Conservation (phyloP, 2,113 vertebrate species). For the Chlamydotis undulata region DNA sequence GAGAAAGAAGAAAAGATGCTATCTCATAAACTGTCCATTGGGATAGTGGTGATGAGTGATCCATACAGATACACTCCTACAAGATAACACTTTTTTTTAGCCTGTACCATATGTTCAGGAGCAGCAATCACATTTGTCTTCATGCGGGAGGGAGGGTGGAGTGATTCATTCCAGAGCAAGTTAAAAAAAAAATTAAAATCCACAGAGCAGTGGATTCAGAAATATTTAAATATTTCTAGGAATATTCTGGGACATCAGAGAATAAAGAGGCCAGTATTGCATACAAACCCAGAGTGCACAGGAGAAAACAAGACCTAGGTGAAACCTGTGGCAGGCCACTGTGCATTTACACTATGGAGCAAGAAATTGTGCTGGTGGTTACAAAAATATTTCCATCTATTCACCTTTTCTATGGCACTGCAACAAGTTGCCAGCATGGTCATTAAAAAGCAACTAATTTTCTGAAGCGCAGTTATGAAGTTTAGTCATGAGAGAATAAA, state of each 20-base stretch:
- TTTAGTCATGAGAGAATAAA: conserved; percentile 40
- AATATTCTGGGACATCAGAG: not conserved
- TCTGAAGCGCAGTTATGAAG: not conserved
- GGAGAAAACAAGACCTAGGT: not conserved
- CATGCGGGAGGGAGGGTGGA: not conserved
- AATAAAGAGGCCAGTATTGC: not conserved
- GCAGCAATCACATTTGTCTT: conserved; percentile 20
- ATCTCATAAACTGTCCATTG: not conserved
- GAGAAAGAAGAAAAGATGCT: not conserved
- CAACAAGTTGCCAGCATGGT: not conserved
- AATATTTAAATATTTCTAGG: not conserved
- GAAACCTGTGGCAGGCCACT: not conserved
- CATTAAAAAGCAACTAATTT: conserved; percentile 8
- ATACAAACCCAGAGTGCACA: not conserved
- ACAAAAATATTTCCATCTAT: not conserved
- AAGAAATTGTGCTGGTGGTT: not conserved
- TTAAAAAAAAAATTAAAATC: not conserved
- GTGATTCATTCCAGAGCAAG: conserved; percentile 32
- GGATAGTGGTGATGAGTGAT: not conserved
- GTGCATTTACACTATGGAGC: not conserved
- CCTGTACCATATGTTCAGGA: conserved; percentile 51
- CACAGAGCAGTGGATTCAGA: not conserved
- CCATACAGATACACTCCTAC: conserved; percentile 47
- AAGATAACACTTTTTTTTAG: conserved; percentile 51
- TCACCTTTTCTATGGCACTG: not conserved